Evolutionary conservation across 1,140 invertebrate species (phyloP).

Genomic region (Heliconius hermathena): DNA sequence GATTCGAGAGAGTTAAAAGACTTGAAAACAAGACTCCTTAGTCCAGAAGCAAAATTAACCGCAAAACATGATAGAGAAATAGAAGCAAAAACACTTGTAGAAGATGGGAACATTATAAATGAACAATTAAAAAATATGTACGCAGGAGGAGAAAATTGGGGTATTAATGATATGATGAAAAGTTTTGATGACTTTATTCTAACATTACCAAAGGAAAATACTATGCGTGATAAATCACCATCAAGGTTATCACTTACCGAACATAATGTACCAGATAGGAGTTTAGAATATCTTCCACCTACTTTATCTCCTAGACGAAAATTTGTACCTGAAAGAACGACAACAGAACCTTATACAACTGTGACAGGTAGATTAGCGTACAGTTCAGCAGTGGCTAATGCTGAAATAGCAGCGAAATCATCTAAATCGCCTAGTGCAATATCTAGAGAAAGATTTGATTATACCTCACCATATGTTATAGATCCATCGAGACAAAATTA

Average conservation of each 20-base stretch:
- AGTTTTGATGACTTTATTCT: constrained; percentile 83
- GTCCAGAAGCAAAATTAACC: constrained; percentile 77
- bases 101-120: constrained; percentile 86
- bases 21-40: constrained; percentile 86
- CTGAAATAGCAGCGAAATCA: constrained; percentile 79
- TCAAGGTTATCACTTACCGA: constrained; percentile 83
- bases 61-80: constrained; percentile 78
- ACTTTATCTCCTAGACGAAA: constrained; percentile 82
- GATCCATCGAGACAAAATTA: constrained; percentile 66
- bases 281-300: constrained; percentile 79
- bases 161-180: constrained; percentile 85
- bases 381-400: constrained; percentile 83
- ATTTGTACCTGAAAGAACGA: constrained; percentile 79
- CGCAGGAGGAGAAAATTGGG: constrained; percentile 87
- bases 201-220: constrained; percentile 67
- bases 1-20: constrained; percentile 90
- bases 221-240: constrained; percentile 80
- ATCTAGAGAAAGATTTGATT: constrained; percentile 78
- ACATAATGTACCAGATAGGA: constrained; percentile 79
- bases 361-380: constrained; percentile 83
- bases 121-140: constrained; percentile 87
- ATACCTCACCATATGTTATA: constrained; percentile 65
- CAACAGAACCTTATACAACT: constrained; percentile 83
- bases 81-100: constrained; percentile 83
- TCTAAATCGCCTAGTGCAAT: constrained; percentile 78